Evolutionary conservation across 2,797 vertebrate genomes (phyloP), one percentile per base, ranked within the genome.

Genomic region (Pagetopsis macropterus): DNA sequence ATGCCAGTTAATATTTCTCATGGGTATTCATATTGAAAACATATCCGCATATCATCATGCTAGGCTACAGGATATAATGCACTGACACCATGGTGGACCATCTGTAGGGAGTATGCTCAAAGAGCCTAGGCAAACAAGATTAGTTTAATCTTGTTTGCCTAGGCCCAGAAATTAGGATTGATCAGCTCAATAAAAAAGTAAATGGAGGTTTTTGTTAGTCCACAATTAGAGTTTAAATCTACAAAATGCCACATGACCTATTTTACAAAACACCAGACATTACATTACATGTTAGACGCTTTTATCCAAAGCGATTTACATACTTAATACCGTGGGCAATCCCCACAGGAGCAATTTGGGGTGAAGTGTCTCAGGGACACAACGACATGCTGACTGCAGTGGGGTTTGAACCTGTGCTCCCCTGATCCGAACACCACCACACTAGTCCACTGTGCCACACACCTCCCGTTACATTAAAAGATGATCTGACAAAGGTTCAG

Each of bases 181-280:
- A 88, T 85, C 65, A 78, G 64, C 84, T 83, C 54, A 67, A 77
- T 60, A 72, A 57, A 76, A 70, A 80, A 68, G 51, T 62, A 67
- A 78, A 76, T 72, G 70, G 58, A 66, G 65, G 70, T 76, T 75
- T 72, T 80, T 62, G 19, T 54, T 9, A 75, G 70, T 67, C 64
- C 31, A 46, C 55, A 60, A 43, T 71, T 27, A 23, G 55, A 64
- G 59, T 75, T 23, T 15, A 65, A 43, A 51, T 71, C 52, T 56
- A 43, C 52, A 44, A 74, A 69, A 56, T 78, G 63, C 23, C 77
- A 70, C 46, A 46, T 87, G 78, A 79, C 70, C 74, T 72, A 44
- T 70, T 85, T 84, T 72, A 64, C 49, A 61, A 72, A 73, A 63
- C 19, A 37, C 37, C 40, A 71, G 51, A 72, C 63, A 59, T 52